Evolutionary conservation across 2,797 vertebrate species (phyloP), one percentile per base, ranked within the genome.

Genomic region (Lithobates sylvaticus): DNA sequence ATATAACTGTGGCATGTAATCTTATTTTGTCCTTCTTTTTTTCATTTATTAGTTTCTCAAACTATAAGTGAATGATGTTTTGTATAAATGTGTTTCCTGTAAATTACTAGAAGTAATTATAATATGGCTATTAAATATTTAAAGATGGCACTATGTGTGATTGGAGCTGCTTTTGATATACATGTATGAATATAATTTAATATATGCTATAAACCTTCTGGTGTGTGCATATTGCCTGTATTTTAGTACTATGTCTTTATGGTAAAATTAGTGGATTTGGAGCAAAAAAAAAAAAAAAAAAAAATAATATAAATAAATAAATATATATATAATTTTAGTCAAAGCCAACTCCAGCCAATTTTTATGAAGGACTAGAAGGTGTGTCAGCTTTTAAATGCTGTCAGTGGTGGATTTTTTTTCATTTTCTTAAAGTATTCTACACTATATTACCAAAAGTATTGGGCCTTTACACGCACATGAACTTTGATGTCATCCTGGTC

Each of bases 41-140:
- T 39, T 39, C 54, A 42, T 50, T 69, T 21, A 72, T 10, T 42
- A 54, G 73, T 23, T 70, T n/a, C 50, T 44, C 21, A 21, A 42
- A 42, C 32, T 42, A 73, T 73, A 73, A 23, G 13, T 86, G 26
- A 72, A 47, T 82, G 39, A 21, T 82, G 36, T 82, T 84, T 32
- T 87, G 81, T 87, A 84, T 47, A 80, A 73, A 79, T 84, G 69
- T 79, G 27, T 79, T 84, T 83, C 76, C 44, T 87, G 81, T 87
- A 87, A 87, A 86, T 86, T 58, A 78, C 80, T 86, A 73, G 42
- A 87, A 78, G 76, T 79, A 80, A 79, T 83, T 87, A 81, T 87
- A 69, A 78, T 47, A 79, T 76, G 26, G 39, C 54, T 75, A 83
- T 69, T 73, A 79, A 83, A 87, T 87, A 86, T 83, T 83, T 77